Evolutionary conservation across 2,888 invertebrate species (phyloP), one percentile per base, ranked within the genome.

Genomic region (Stegana nigrithorax): DNA sequence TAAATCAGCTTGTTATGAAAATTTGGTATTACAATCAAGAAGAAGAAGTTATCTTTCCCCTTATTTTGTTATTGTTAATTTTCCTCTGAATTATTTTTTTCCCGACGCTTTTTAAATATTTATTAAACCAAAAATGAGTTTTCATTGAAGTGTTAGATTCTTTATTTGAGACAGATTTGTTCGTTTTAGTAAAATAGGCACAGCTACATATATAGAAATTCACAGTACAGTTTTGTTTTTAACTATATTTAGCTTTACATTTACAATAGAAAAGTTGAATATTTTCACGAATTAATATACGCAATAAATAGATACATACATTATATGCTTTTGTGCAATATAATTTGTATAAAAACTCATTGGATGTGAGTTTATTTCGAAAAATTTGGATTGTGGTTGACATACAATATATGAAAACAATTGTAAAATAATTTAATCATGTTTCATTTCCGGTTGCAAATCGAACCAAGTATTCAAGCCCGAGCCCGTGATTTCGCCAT

Each of bases 391-490:
- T 73, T 73, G 68, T 73, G 69, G 63, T 57, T 56, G 42, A 55
- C 29, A 67, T 58, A 63, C 59, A n/a, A n/a, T 65, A 32, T 64
- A 57, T 57, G 62, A 57, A n/a, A 12, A 1, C 6, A 10, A 12
- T 6, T 39, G 45, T 32, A 10, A 42, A n/a, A n/a, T n/a, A n/a
- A 5, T 94, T 62, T 94, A 97, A 77, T 97, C 97, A 85, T 97
- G 96, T 76, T 83, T 83, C 39, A 67, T 67, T 68, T 85, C 85
- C 1, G 84, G 85, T 60, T 82, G 77, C 32, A 85, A 66, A 68
- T 85, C 85, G 47, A 83, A 82, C 84, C 85, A 85, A 12, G 76
- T 67, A 26, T 81, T 83, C 4, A 83, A 45, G n/a, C 85, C 85
- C 62, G 79, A 72, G 8, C 78, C 73, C 10, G 82, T 81, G 26